Base-by-base conservation (phyloP, 2,888 invertebrate species). In the Andricus curvator region DNA sequence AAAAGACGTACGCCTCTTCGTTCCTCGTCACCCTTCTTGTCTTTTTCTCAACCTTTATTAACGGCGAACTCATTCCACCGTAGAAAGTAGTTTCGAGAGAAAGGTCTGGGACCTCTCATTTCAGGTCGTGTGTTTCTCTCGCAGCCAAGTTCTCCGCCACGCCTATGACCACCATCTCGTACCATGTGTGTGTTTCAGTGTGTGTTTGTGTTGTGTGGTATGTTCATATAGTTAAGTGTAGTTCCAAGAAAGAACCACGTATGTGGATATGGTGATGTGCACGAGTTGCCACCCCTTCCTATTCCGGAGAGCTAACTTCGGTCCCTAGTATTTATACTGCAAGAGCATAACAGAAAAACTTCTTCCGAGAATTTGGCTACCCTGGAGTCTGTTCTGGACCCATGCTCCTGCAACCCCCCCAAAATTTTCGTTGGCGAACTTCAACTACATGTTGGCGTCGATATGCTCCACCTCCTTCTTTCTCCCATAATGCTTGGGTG, bases 341-440 rank as follows among this genome's bases (percentile, higher is more conserved):
- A 74, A 70, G 48, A 70, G 48, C 80, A 81, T 48, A n/a, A 81
- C 78, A 80, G 70, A 80, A 80, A 78, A 80, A 78, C 48, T 82
- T 81, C 78, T 84, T 84, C 84, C 84, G 66, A 84, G 84, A 84
- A 84, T 79, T 79, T 81, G 83, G 70, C 70, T 70, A 70, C 70
- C 70, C 70, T 70, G 48, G 41, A 44, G 41, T 44, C 41, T 44
- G 11, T 2, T 37, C 37, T 37, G 13, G 29, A 67, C 60, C 41
- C 77, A 29, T 77, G 60, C 77, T 81, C 81, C 77, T 78, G 60
- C 37, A 8, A 6, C 6, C 37, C 6, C 37, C 37, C 81, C 78
- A 80, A 82, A 81, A 15, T 13, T 84, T 80, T 82, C 80, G 77
- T 79, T 70, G 78, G 70, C 9, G 48, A 48, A 48, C 22, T 77